These are phyloP conservation scores for Pammene aurita DNA, from an alignment of 2,888 invertebrate species.

Conservation along the genomic window DNA sequence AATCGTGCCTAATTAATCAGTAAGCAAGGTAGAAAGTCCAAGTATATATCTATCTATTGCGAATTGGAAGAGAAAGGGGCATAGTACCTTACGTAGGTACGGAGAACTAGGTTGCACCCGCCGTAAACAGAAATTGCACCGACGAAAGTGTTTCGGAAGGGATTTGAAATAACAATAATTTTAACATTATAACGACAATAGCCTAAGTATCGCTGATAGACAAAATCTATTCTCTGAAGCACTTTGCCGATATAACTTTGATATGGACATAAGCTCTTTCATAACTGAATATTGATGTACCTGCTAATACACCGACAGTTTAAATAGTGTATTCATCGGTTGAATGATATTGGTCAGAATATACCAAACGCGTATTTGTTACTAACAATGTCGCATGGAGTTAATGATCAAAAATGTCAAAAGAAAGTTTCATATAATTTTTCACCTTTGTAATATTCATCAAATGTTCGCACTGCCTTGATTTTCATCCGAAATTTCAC, in stretches of 20 bases:
- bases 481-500: conserved; percentile 32
- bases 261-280: neutral
- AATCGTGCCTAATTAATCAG: conserved; percentile 80
- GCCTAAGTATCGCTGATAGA: conserved; percentile 2
- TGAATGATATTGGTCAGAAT: neutral
- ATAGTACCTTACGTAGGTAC: conserved; percentile 58
- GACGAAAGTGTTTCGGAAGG: conserved; percentile 44
- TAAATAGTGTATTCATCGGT: neutral
- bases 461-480: conserved; percentile 13
- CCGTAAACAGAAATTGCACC: conserved; percentile 57
- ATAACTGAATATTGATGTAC: neutral
- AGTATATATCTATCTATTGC: conserved; percentile 58
- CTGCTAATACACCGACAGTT: neutral
- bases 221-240: conserved; percentile 7
- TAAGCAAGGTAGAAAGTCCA: conserved; percentile 77
- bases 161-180: conserved; percentile 31
- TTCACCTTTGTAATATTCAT: neutral
- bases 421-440: conserved; percentile 2
- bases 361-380: neutral
- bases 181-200: conserved; percentile 15
- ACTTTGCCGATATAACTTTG: neutral
- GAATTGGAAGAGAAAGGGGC: conserved; percentile 74
- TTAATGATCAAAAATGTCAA: neutral
- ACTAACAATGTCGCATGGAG: neutral
- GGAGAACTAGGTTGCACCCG: conserved; percentile 58